Evolutionary conservation across 1,140 invertebrate species (phyloP), one percentile per base, ranked within the genome.

Genomic region (Heliconius himera): DNA sequence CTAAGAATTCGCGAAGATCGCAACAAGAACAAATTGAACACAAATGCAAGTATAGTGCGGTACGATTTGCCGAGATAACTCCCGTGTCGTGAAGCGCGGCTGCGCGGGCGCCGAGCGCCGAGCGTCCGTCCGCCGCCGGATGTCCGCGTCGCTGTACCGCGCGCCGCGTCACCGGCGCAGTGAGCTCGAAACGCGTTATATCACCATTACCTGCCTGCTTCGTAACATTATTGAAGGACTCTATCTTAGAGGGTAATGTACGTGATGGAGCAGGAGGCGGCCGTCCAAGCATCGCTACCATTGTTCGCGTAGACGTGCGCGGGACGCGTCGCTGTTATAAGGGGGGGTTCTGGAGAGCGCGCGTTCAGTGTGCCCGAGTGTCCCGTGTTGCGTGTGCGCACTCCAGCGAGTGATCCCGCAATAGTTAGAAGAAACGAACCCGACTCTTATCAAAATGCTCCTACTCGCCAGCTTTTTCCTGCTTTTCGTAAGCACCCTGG

Each of bases 11-110:
- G 88, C 90, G 85, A 87, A 89, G 89, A 91, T 88, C 89, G 91
- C 92, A 94, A 94, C 88, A 94, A 92, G 92, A 94, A 89, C 93
- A 94, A 93, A 94, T 93, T 93, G 90, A 94, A 87, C 87, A 89
- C 86, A 85, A 91, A 91, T 85, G 90, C 88, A 89, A 91, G 88
- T 91, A 92, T 93, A 91, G 89, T 91, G 90, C 88, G 88, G 90
- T 90, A 90, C 91, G 93, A 93, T 93, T 93, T 88, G 88, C 88
- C 78, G 89, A 94, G 93, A 94, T 94, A 94, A 93, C 91, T 93
- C 89, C 91, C 86, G 89, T 90, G 88, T 87, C 84, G 87, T 84
- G 85, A 85, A 82, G 86, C 84, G 86, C 85, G 90, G 84, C 87
- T 89, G 87, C 87, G 38, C 54, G 74, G 86, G 85, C 82, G 86